Evolutionary conservation across 2,797 vertebrate species (phyloP).

Genomic region (Masticophis lateralis): DNA sequence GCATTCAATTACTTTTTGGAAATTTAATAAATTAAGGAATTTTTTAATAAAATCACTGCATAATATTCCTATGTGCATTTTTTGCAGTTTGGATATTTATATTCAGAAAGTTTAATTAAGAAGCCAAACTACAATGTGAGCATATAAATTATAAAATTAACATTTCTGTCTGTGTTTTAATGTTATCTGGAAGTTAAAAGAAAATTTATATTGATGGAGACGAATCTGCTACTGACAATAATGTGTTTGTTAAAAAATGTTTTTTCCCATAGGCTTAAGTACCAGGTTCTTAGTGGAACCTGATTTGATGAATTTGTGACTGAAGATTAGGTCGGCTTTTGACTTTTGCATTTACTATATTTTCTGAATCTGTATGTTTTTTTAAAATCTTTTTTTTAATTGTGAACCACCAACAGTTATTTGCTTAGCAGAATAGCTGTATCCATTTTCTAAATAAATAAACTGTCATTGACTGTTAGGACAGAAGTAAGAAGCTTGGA

Average conservation of each 20-base stretch:
- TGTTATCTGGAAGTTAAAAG: slow-evolving; percentile 41
- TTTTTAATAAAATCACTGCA: not conserved
- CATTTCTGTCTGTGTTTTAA: slow-evolving; percentile 40
- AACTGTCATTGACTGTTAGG: slow-evolving; percentile 21
- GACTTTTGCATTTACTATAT: not conserved
- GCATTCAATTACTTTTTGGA: slow-evolving; percentile 33
- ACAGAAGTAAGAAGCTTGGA: slow-evolving; percentile 35
- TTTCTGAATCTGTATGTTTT: not conserved
- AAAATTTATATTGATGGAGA: slow-evolving; percentile 45
- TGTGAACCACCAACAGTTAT: not conserved
- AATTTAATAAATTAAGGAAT: slow-evolving; percentile 26
- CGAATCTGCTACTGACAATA: slow-evolving; percentile 25
- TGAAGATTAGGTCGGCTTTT: not conserved
- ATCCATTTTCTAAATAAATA: not conserved
- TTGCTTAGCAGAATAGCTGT: not conserved
- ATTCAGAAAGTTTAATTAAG: slow-evolving; percentile 40
- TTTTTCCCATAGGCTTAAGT: not conserved
- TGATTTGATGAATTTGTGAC: not conserved
- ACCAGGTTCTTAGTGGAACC: not conserved
- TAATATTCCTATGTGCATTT: slow-evolving; percentile 18
- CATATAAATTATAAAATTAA: slow-evolving; percentile 36
- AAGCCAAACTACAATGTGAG: slow-evolving; percentile 35
- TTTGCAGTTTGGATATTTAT: slow-evolving; percentile 37
- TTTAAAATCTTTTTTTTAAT: not conserved
- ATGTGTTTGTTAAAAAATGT: not conserved